Base-by-base conservation (phyloP, 2,888 invertebrate species). In the Diloba caeruleocephala region DNA sequence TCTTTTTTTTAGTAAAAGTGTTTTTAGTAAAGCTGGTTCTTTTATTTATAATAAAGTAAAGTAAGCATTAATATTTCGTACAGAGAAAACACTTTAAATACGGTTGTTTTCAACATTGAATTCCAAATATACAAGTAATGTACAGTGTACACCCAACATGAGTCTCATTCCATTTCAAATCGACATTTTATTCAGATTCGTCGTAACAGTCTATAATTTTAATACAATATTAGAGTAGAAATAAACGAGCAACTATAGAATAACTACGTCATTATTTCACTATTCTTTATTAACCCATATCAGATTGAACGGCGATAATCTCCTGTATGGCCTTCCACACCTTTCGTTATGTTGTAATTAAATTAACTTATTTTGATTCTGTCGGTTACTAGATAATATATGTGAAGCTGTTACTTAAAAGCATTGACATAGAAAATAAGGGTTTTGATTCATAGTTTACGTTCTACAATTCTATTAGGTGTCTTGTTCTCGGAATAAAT, bases 181-280 rank as follows among this genome's bases (percentile, higher is more conserved):
- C 21, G 38, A 8, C 1, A 39, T 54, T 54, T 65, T 54, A 65
- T 57, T 52, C 61, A 33, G 42, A 43, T 34, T n/a, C n/a, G n/a
- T n/a, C n/a, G 19, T 10, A 49, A 23, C 6, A 14, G 42, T n/a
- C 26, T 8, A 38, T 54, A 32, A 45, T 63, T 56, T 63, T 21
- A 9, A 17, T 44, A 41, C 9, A 37, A 14, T 50, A 56, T 13
- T 42, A 10, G 32, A 33, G 7, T n/a, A n/a, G n/a, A n/a, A n/a
- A n/a, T n/a, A n/a, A n/a, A n/a, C n/a, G n/a, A n/a, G n/a, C n/a
- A n/a, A n/a, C n/a, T n/a, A n/a, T n/a, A n/a, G n/a, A n/a, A n/a
- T n/a, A n/a, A n/a, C n/a, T n/a, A n/a, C n/a, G n/a, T n/a, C n/a
- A n/a, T n/a, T n/a, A n/a, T n/a, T n/a, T n/a, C n/a, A n/a, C n/a